Conservation (phyloP, 2,888 invertebrate genomes). For the Hemicrepidius hirtus region DNA sequence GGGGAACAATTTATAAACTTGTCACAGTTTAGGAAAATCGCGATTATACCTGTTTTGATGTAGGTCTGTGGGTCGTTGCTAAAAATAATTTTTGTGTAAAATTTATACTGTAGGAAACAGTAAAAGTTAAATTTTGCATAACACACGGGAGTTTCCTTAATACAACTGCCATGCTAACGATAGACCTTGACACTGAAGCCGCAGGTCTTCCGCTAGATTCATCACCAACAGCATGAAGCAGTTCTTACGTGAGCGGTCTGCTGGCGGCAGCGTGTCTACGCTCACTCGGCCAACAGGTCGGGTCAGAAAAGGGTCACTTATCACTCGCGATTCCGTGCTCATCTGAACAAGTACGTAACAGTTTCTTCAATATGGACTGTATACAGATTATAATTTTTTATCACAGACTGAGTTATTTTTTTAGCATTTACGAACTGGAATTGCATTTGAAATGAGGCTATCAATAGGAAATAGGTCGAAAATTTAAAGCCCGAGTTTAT, state of each 20-base stretch:
- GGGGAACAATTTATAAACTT: too few relatives aligned
- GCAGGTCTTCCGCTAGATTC: conserved; percentile 19
- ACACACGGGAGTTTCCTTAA: conserved; percentile 4
- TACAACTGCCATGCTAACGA: neutral
- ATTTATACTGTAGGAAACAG: neutral
- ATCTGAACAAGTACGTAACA: conserved; percentile 3
- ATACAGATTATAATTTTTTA: too few relatives aligned
- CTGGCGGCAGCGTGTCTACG: conserved; percentile 48
- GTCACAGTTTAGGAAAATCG: neutral
- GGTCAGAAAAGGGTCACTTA: conserved; percentile 51
- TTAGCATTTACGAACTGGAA: too few relatives aligned
- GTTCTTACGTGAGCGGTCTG: conserved; percentile 51
- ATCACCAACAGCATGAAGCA: conserved; percentile 23
- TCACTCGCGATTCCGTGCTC: conserved; percentile 18
- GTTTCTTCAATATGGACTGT: too few relatives aligned
- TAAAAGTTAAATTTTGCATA: neutral
- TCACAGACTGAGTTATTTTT: too few relatives aligned
- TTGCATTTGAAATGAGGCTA: too few relatives aligned
- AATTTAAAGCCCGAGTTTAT: too few relatives aligned
- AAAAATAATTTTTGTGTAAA: neutral
- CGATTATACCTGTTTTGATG: neutral
- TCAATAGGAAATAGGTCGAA: too few relatives aligned
- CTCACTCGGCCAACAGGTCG: conserved; percentile 59
- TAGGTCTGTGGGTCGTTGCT: conserved; percentile 6
- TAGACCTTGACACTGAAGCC: conserved; percentile 40